These are phyloP conservation scores for Beroe forskalii DNA, from an alignment of 37 sponge, comb jelly and placozoan species.

Conservation along the genomic window DNA sequence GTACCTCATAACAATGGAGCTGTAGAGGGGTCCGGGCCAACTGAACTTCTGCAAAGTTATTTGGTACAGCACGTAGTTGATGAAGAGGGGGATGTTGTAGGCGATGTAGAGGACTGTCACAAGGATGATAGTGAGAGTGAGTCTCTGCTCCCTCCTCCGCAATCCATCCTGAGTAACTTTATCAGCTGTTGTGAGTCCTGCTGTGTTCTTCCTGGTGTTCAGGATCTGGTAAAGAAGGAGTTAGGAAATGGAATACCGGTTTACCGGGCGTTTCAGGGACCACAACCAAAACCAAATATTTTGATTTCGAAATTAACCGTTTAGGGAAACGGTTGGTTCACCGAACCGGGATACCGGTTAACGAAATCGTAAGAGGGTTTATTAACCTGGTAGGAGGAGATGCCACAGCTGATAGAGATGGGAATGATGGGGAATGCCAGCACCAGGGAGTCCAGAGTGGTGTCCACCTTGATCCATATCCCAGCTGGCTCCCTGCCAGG, in stretches of 20 bases:
- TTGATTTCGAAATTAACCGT: no score
- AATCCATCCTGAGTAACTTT: background rate
- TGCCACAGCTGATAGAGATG: background rate
- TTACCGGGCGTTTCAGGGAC: no score
- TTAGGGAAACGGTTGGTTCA: no score
- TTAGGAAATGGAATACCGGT: no score
- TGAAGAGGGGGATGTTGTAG: no score
- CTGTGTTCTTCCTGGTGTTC: background rate
- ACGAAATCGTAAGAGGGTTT: no score
- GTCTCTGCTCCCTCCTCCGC: background rate
- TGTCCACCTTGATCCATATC: background rate
- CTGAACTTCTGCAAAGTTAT: no score
- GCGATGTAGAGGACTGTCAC: no score
- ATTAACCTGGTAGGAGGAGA: background rate
- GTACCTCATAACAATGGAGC: background rate
- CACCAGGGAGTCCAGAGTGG: background rate
- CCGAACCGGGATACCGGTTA: background rate
- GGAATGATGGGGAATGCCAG: conserved; percentile 2
- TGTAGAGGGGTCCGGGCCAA: no score
- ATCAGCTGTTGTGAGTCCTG: background rate
- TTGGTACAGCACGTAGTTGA: no score
- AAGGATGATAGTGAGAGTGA: conserved; percentile 14
- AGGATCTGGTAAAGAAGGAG: no score
- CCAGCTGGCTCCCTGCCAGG: background rate
- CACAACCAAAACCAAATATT: no score